Evolutionary conservation across 2,797 vertebrate species (phyloP).

Genomic region (Leptoclinus maculatus): DNA sequence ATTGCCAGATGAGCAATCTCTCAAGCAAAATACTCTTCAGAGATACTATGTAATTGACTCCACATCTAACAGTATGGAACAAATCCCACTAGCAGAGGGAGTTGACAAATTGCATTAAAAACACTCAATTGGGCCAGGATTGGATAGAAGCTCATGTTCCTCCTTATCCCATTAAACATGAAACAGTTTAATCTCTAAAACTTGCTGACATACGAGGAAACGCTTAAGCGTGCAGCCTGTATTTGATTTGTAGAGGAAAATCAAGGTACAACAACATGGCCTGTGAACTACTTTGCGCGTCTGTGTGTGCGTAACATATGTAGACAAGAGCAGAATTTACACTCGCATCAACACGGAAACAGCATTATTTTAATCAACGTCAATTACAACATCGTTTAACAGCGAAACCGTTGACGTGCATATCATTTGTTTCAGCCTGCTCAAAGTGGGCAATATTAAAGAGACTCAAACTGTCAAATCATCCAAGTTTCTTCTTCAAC

Average conservation of each 20-base stretch:
- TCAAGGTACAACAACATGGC: slow-evolving; percentile 64
- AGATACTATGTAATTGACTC: slow-evolving; percentile 90
- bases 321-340: slow-evolving; percentile 54
- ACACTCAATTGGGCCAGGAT: slow-evolving; percentile 88
- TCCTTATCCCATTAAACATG: slow-evolving; percentile 90
- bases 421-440: slow-evolving; percentile 71
- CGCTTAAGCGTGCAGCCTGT: slow-evolving; percentile 67
- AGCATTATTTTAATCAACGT: slow-evolving; percentile 65
- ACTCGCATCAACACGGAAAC: slow-evolving; percentile 30
- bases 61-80: slow-evolving; percentile 91
- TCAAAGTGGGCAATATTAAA: slow-evolving; percentile 66
- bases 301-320: slow-evolving; percentile 35
- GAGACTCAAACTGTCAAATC: slow-evolving; percentile 82
- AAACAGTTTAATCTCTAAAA: slow-evolving; percentile 89
- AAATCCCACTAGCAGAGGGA: slow-evolving; percentile 89
- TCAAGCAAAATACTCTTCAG: slow-evolving; percentile 86
- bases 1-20: slow-evolving; percentile 87
- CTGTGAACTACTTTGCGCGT: slow-evolving; percentile 33
- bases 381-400: slow-evolving; percentile 62
- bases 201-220: slow-evolving; percentile 83
- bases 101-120: slow-evolving; percentile 91
- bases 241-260: slow-evolving; percentile 69
- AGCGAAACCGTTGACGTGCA: slow-evolving; percentile 28
- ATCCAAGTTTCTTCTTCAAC: slow-evolving; percentile 82
- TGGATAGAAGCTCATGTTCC: slow-evolving; percentile 87